These are phyloP conservation scores for Mormyrus iriodes DNA, from an alignment of 2,113 vertebrate genomes.

Conservation along the genomic window DNA sequence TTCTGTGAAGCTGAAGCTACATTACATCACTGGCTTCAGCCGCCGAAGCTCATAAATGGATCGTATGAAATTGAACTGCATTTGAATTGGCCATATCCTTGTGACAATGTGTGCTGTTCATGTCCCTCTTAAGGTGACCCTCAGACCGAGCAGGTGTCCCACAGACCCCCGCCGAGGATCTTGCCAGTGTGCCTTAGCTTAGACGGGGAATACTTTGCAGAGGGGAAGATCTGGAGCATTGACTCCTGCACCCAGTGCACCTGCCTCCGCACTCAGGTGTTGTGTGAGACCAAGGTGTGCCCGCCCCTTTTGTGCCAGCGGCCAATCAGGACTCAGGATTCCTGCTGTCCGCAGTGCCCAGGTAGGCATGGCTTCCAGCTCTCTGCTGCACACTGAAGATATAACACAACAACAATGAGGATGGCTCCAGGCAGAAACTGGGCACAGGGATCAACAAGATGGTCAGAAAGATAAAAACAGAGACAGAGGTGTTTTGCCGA, in stretches of 20 bases:
- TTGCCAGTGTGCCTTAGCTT: conserved; percentile 77
- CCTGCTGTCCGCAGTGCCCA: conserved; percentile 80
- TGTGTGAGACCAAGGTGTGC: conserved; percentile 84
- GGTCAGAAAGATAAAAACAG: not conserved
- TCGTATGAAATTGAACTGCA: not conserved
- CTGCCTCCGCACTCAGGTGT: conserved; percentile 75
- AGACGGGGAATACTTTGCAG: conserved; percentile 79
- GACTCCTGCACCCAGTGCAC: conserved; percentile 84
- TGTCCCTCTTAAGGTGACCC: conserved; percentile 60
- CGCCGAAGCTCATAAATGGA: not conserved
- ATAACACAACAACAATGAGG: not conserved
- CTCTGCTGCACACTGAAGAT: not conserved
- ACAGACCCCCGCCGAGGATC: conserved; percentile 69
- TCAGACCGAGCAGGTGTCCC: conserved; percentile 42
- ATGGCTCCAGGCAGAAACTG: not conserved
- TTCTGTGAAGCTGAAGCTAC: not conserved
- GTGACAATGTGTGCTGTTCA: not conserved
- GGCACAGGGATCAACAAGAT: not conserved
- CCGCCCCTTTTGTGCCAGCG: conserved; percentile 79
- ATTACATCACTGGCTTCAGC: not conserved
- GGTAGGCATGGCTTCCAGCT: conserved; percentile 49
- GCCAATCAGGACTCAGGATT: conserved; percentile 76
- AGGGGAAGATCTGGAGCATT: conserved; percentile 82
- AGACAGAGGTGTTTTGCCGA: not conserved
- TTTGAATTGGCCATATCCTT: not conserved